phyloP scores from a whole-genome alignment of 2,888 invertebrate species.

The Patella pellucida region DNA sequence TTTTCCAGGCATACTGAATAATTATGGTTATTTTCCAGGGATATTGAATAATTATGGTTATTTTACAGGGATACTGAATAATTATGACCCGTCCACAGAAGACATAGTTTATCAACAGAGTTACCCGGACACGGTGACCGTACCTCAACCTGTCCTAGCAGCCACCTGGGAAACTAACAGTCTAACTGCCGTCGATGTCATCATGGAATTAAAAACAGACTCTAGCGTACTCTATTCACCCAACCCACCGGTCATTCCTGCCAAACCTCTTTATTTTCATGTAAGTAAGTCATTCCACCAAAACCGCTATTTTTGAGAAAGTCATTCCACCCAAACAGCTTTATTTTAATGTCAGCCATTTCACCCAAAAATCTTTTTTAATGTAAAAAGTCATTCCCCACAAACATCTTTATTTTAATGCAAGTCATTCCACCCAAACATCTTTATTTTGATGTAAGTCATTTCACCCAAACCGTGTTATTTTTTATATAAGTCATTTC shows the following conservation, averaged over 20 bases:
- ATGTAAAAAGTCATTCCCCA: too few relatives aligned
- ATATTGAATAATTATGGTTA: constrained; percentile 40
- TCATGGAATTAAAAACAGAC: constrained; percentile 57
- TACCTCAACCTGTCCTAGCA: constrained; percentile 56
- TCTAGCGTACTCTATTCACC: constrained; percentile 51
- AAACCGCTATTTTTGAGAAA: constrained; percentile 53
- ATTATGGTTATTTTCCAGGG: constrained; percentile 44
- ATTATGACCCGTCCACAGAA: constrained; percentile 50
- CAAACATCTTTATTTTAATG: too few relatives aligned
- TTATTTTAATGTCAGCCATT: constrained; percentile 8
- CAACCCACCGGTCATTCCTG: constrained; percentile 36
- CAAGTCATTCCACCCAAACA: constrained; percentile 46
- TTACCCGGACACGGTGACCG: constrained; percentile 45
- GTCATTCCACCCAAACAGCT: not conserved
- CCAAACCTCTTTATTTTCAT: constrained; percentile 61
- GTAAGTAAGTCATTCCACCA: constrained; percentile 44
- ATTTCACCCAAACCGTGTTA: too few relatives aligned
- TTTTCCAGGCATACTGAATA: constrained; percentile 48
- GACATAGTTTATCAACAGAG: constrained; percentile 56
- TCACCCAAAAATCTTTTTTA: constrained; percentile 21
- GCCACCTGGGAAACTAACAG: constrained; percentile 62
- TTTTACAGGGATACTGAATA: constrained; percentile 48
- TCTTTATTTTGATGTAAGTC: constrained; percentile 20
- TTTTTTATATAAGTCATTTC: too few relatives aligned
- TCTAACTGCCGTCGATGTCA: constrained; percentile 52